phyloP scores from a whole-genome alignment of 2,797 vertebrate genomes.

The Girardinus metallicus region DNA sequence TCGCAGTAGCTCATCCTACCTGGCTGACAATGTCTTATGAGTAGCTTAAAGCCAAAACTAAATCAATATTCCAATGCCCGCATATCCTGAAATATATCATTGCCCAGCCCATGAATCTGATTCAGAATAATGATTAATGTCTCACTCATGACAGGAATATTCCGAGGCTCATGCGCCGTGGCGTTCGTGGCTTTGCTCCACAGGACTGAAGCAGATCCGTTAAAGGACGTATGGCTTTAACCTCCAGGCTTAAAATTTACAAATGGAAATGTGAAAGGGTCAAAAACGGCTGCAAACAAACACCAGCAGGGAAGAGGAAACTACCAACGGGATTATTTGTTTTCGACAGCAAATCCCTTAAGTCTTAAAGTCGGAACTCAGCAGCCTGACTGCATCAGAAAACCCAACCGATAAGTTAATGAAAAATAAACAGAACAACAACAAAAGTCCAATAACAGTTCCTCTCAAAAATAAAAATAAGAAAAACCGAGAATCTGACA shows the following conservation, averaged over 20 bases:
- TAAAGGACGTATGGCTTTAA: slow-evolving; percentile 23
- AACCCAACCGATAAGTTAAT: not conserved
- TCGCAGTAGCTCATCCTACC: slow-evolving; percentile 39
- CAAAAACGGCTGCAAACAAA: slow-evolving; percentile 1
- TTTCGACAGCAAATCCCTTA: not conserved
- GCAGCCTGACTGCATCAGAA: not conserved
- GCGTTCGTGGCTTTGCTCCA: slow-evolving; percentile 23
- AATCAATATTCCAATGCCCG: slow-evolving; percentile 55
- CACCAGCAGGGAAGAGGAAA: not conserved
- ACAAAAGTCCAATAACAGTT: not conserved
- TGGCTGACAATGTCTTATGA: slow-evolving; percentile 47
- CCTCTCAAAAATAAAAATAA: not conserved
- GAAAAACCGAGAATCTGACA: not conserved
- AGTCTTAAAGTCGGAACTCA: not conserved
- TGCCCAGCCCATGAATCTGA: slow-evolving; percentile 47
- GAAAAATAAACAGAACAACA: not conserved
- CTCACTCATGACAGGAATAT: slow-evolving; percentile 26
- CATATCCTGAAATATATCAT: slow-evolving; percentile 53
- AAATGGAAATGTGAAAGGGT: not conserved
- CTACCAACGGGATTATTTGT: not conserved
- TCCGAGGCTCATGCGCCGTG: slow-evolving; percentile 24
- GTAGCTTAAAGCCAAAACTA: slow-evolving; percentile 47
- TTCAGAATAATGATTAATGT: slow-evolving; percentile 59
- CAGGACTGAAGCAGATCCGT: slow-evolving; percentile 23
- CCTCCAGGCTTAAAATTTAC: not conserved